A percentile compares a stretch with the other conserved stretches of the same genome.
phyloP scores from a whole-genome alignment of 2,113 vertebrate genomes.

The Thinocorus orbignyianus region DNA sequence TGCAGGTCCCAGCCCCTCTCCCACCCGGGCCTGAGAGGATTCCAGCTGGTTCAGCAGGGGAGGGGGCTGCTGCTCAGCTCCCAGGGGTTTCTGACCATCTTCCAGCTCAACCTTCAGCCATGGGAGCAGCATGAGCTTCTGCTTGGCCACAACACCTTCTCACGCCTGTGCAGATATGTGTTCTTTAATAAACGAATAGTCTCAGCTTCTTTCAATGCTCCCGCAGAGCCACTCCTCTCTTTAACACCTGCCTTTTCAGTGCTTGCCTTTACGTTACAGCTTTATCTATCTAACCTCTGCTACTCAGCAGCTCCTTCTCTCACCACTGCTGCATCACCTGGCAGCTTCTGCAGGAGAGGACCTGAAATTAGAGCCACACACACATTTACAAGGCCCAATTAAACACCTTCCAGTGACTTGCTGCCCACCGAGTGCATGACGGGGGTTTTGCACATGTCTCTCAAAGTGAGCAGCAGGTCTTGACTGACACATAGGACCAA shows the following conservation, averaged over 20 bases:
- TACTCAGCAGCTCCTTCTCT: neutral
- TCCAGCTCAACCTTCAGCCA: neutral
- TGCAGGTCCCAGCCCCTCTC: neutral
- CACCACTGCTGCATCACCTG: neutral
- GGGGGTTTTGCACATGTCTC: neutral
- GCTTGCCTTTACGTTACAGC: neutral
- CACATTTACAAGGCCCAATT: fast-evolving
- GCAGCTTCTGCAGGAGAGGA: neutral
- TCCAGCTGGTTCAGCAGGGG: neutral
- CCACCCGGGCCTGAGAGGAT: neutral
- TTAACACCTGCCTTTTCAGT: neutral
- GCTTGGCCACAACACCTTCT: neutral
- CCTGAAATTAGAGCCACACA: neutral
- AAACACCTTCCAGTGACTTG: neutral
- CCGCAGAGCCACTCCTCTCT: neutral
- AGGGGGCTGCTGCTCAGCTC: neutral
- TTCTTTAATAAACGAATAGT: neutral
- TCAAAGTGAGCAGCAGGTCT: neutral
- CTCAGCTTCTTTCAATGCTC: neutral
- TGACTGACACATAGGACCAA: fast-evolving
- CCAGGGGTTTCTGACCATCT: neutral
- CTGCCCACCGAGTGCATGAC: fast-evolving
- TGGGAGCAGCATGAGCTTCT: neutral
- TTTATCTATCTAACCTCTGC: neutral
- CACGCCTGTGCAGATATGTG: fast-evolving